Evolutionary conservation across 1,140 invertebrate genomes (phyloP), one percentile per base, ranked within the genome.

Genomic region (Bactericera cockerelli): DNA sequence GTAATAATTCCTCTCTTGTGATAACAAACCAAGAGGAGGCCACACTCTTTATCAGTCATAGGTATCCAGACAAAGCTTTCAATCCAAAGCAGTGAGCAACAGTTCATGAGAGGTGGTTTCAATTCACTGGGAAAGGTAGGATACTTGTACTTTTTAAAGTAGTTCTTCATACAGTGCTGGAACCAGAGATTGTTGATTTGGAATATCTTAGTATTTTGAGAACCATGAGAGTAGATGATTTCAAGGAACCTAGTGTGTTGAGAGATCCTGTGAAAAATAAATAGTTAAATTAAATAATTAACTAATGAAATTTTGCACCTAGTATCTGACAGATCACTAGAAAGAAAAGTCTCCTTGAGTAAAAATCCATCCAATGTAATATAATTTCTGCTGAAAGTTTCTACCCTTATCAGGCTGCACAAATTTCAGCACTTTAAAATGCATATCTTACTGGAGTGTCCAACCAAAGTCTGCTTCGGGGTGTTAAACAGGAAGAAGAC

Each of bases 21-120:
- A n/a, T 19, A 19, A n/a, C 42, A 49, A 6, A 49, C n/a, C n/a
- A 49, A n/a, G 8, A 49, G n/a, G 3, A n/a, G 8, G 6, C 22
- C n/a, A 19, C 19, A 6, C n/a, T 49, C 42, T n/a, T n/a, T n/a
- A n/a, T 3, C 6, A 31, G 28, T 13, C 4, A 6, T 22, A n/a
- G 42, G 22, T 4, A 49, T 49, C 42, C 42, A 49, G 8, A n/a
- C n/a, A 22, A 4, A 49, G 19, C 42, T 49, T n/a, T 49, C 42
- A 49, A 49, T 49, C 42, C 42, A 49, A 49, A 49, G 42, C 8
- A 49, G n/a, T 19, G 42, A 49, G 22, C 42, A 19, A 49, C 42
- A 49, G 19, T 49, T 49, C n/a, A 49, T n/a, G 19, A 49, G 6
- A 49, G n/a, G 19, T 19, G n/a, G n/a, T n/a, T 22, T 49, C n/a